Conservation (phyloP, 2,113 vertebrate genomes). For the Bubo bubo region DNA sequence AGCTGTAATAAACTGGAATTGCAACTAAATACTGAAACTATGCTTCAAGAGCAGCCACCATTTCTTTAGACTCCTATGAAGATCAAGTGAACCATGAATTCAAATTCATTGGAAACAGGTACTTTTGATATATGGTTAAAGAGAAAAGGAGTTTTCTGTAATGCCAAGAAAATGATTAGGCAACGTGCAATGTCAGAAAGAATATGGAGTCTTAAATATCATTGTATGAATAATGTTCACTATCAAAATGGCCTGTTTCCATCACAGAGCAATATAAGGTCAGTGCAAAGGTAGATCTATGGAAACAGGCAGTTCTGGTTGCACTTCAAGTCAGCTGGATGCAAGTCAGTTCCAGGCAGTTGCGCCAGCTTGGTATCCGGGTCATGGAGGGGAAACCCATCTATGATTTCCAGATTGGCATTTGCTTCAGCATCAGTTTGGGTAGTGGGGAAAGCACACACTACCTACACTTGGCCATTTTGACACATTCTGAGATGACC, state of each 20-base stretch:
- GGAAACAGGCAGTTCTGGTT: neutral
- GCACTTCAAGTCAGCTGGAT: neutral
- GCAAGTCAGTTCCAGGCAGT: neutral
- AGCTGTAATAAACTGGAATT: neutral
- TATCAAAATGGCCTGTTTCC: neutral
- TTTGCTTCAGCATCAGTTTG: neutral
- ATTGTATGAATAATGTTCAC: neutral
- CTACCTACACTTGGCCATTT: neutral
- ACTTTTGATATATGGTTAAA: neutral
- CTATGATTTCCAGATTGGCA: neutral
- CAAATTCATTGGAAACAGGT: neutral
- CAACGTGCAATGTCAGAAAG: neutral
- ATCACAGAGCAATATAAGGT: neutral
- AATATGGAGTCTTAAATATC: neutral
- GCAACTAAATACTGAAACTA: neutral
- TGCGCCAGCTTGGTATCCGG: fast-evolving
- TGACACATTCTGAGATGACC: neutral
- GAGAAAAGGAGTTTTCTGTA: neutral
- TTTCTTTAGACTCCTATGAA: neutral
- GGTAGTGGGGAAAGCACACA: neutral
- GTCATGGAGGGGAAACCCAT: neutral
- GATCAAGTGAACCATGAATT: neutral
- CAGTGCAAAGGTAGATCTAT: neutral
- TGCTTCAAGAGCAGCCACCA: neutral
- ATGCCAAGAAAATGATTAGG: neutral